Evolutionary conservation across 1,140 invertebrate species (phyloP), one percentile per base, ranked within the genome.

Genomic region (Tetramorium alpestre): DNA sequence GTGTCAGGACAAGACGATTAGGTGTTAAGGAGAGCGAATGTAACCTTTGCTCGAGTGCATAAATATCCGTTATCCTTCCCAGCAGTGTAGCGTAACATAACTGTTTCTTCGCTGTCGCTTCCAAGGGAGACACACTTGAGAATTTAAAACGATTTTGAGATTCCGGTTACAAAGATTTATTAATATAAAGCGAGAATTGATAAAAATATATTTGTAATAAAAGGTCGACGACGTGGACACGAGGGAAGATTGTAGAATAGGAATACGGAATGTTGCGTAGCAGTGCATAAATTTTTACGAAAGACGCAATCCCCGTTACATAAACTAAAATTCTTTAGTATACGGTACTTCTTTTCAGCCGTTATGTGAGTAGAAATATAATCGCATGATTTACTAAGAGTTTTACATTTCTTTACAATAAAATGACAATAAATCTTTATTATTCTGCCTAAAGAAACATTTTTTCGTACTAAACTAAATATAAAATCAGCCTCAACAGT

Each of bases 11-110:
- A 38, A 81, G 64, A 67, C 70, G 84, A 90, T 91, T 90, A 86
- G 80, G 28, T 85, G 82, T 76, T 78, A 89, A 88, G 77, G 88
- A 87, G 78, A 90, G 89, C 60, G 16, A 89, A 64, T 70, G 89
- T 77, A 88, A 88, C 70, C 69, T 67, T 69, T 88, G 78, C 85
- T 85, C 86, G 81, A 87, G 80, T 62, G 38, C 73, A 76, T 91
- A 90, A 91, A 91, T 90, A 87, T 84, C 62, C 76, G 25, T 84
- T 78, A 65, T 80, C 33, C 60, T 80, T 80, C 16, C 22, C 13
- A 44, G 41, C 67, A 10, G 7, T 41, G 41, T 54, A 44, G 33
- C 41, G 18, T 70, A 54, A 62, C 13, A 10, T 81, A 56, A 58
- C 47, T 58, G 51, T 73, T 82, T 69, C 33, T 22, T 54, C n/a